Evolutionary conservation across 2,113 vertebrate genomes (phyloP).

Genomic region (Numida meleagris): DNA sequence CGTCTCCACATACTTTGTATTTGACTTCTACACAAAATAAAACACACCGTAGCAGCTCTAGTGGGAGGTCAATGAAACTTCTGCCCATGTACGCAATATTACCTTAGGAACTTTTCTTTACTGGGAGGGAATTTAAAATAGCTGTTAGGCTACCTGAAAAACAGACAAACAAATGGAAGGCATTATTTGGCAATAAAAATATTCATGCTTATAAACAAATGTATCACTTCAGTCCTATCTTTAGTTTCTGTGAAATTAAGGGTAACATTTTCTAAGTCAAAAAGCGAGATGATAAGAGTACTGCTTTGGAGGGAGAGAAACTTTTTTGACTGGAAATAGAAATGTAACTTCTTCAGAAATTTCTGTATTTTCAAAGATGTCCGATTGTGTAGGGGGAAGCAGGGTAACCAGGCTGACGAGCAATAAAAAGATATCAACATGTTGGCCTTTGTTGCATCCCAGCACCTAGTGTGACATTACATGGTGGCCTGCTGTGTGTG

Average conservation of each 20-base stretch:
- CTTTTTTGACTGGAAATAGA: not conserved
- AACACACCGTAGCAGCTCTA: accelerated
- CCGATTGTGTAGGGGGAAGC: constrained; percentile 12
- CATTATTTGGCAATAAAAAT: not conserved
- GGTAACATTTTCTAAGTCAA: accelerated
- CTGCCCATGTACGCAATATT: not conserved
- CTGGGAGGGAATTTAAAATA: not conserved
- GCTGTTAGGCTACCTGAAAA: not conserved
- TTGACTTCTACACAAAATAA: not conserved
- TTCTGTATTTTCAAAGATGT: not conserved
- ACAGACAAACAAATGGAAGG: not conserved
- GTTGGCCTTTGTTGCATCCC: constrained; percentile 74
- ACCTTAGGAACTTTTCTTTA: not conserved
- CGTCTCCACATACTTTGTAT: accelerated
- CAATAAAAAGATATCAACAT: constrained; percentile 80
- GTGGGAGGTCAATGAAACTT: not conserved
- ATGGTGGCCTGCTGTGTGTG: constrained; percentile 73
- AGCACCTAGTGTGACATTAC: constrained; percentile 78
- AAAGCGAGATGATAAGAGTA: not conserved
- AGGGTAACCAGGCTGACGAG: constrained; percentile 54
- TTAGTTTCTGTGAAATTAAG: constrained; percentile 14
- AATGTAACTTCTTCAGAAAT: not conserved
- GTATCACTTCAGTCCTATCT: not conserved
- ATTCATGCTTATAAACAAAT: not conserved
- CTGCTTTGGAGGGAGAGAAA: not conserved